A percentile compares a stretch with the other conserved stretches of the same genome.
These are phyloP conservation scores for Chrysocyon brachyurus DNA, from an alignment of 2,797 vertebrate genomes.

Conservation along the genomic window DNA sequence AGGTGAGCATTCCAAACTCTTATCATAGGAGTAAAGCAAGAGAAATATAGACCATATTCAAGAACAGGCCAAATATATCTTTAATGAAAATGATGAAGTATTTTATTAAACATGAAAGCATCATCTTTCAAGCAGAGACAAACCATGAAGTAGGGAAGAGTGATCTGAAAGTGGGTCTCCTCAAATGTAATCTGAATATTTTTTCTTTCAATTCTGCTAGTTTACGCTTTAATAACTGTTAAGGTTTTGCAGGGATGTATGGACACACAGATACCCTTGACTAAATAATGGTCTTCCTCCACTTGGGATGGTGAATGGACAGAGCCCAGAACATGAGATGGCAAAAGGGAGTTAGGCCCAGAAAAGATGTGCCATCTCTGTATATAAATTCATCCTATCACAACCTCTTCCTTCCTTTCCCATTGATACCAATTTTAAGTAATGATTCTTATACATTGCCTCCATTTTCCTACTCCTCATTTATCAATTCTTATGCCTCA, in stretches of 20 bases:
- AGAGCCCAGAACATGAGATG: not conserved
- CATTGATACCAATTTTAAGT: not conserved
- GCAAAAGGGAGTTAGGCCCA: not conserved
- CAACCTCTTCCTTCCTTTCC: not conserved
- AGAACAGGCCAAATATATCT: not conserved
- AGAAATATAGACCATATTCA: not conserved
- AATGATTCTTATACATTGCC: not conserved
- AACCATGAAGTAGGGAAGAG: not conserved
- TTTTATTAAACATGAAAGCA: conserved; percentile 58
- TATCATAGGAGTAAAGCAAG: not conserved
- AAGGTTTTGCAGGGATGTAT: not conserved
- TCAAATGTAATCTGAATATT: not conserved
- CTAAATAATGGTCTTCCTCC: not conserved
- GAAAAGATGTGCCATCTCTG: not conserved
- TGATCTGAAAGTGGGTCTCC: not conserved
- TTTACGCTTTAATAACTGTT: not conserved
- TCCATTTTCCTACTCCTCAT: not conserved
- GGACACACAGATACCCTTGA: not conserved
- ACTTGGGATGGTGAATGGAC: not conserved
- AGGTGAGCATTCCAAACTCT: not conserved
- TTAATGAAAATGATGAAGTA: not conserved
- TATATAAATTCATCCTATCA: not conserved
- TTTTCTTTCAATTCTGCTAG: not conserved
- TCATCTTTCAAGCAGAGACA: not conserved
- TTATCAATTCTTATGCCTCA: not conserved